Evolutionary conservation across 2,113 vertebrate species (phyloP).

Genomic region (Rhegmatorhina hoffmannsi): DNA sequence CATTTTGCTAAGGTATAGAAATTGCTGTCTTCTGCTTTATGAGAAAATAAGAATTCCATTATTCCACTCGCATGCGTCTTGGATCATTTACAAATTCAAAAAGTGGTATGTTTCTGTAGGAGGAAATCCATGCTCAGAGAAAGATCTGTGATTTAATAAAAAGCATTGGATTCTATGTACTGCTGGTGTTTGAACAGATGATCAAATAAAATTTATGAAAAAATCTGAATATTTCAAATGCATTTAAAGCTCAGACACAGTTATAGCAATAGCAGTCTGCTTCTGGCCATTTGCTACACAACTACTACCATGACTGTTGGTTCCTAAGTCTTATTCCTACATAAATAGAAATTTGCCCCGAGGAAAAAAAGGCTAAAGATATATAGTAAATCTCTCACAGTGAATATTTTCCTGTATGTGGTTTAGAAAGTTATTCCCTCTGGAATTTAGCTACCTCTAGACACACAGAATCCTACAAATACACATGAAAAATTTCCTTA

Average conservation of each 20-base stretch:
- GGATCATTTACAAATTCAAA: not conserved
- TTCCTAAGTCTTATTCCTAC: not conserved
- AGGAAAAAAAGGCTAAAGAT: conserved; percentile 3
- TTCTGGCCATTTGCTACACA: not conserved
- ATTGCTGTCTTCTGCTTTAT: not conserved
- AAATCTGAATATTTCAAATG: conserved; percentile 28
- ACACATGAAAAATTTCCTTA: not conserved
- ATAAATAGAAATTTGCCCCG: conserved; percentile 4
- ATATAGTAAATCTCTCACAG: not conserved
- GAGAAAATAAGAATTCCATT: not conserved
- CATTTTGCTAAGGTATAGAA: not conserved
- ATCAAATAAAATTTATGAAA: conserved; percentile 40
- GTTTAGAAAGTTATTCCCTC: conserved; percentile 19
- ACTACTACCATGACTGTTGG: not conserved
- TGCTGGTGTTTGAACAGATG: not conserved
- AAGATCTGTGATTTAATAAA: conserved; percentile 10
- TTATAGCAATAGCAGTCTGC: conserved; percentile 11
- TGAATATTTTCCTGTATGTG: conserved; percentile 10
- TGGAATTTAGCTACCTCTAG: conserved; percentile 24
- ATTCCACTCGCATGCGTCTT: not conserved
- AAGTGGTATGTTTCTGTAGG: not conserved
- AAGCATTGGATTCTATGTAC: not conserved
- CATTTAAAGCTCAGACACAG: not conserved
- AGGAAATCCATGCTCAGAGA: not conserved
- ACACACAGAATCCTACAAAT: not conserved